Percentiles rank a stretch among this genome's conserved stretches.
Conservation (phyloP, 2,888 invertebrate species). For the Acholoe squamosa region DNA sequence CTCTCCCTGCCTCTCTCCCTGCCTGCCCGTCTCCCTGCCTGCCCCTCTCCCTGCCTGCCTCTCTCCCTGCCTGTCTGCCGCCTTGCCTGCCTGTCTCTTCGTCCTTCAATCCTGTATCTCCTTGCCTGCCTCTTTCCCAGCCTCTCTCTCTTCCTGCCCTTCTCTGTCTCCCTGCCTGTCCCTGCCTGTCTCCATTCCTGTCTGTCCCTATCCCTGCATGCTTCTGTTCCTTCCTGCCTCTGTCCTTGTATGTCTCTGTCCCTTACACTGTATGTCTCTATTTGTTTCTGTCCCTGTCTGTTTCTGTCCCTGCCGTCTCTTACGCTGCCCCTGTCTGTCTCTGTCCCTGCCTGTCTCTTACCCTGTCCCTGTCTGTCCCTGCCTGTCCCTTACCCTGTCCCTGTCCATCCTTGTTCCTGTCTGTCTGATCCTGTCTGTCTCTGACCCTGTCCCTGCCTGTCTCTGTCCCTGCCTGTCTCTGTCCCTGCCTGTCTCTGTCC, state of each 20-base stretch:
- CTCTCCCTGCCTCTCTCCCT: no score
- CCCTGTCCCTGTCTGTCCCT: neutral
- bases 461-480: neutral
- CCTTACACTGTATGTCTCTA: no score
- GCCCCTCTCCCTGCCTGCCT: no score
- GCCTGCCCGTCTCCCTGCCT: no score
- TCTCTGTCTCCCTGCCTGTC: neutral
- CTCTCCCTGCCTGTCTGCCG: no score
- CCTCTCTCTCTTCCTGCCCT: no score
- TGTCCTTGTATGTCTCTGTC: neutral
- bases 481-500: neutral
- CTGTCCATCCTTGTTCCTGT: neutral
- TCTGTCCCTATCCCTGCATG: neutral
- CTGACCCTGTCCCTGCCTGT: neutral
- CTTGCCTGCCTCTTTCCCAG: no score
- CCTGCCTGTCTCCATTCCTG: neutral
- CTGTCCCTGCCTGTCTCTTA: no score
- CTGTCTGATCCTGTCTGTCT: neutral
- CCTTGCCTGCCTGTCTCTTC: no score
- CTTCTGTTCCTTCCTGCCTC: neutral
- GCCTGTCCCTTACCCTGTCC: neutral
- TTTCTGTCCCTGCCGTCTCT: neutral
- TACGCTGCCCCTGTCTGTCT: no score
- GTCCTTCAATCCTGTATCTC: no score
- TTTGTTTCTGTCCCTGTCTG: no score